These are phyloP conservation scores for Branchipolynoe longqiensis DNA, from an alignment of 2,888 invertebrate species.

Conservation along the genomic window DNA sequence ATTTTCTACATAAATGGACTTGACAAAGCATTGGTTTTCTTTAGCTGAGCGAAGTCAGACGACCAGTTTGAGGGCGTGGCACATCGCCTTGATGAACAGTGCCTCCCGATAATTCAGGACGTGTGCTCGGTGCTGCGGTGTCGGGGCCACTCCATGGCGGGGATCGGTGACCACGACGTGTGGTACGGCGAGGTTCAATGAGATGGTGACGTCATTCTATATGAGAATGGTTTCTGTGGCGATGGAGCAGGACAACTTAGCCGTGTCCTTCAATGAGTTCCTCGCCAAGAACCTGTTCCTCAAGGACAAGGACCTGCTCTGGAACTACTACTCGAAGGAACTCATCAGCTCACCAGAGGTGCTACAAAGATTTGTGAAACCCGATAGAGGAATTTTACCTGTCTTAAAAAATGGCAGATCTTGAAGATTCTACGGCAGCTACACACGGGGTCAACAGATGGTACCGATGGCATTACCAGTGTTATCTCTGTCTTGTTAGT, in stretches of 20 bases:
- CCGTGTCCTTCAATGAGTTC: slow-evolving; percentile 76
- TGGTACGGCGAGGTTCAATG: slow-evolving; percentile 80
- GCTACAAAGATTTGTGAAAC: slow-evolving; percentile 48
- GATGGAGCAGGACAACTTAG: slow-evolving; percentile 64
- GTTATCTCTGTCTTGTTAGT: too few species aligned
- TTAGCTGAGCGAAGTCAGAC: too few species aligned
- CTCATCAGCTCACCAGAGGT: slow-evolving; percentile 56
- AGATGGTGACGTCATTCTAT: slow-evolving; percentile 80
- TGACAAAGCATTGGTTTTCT: too few species aligned
- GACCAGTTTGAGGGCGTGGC: slow-evolving; percentile 77
- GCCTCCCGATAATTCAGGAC: slow-evolving; percentile 76
- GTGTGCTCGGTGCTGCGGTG: slow-evolving; percentile 78
- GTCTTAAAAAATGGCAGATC: too few species aligned
- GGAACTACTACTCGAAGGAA: slow-evolving; percentile 64
- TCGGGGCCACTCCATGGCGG: slow-evolving; percentile 73
- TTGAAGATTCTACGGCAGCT: too few species aligned
- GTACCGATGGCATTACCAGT: too few species aligned
- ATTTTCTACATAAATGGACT: too few species aligned
- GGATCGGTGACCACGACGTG: slow-evolving; percentile 79
- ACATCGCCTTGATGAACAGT: slow-evolving; percentile 72
- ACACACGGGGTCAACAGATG: too few species aligned
- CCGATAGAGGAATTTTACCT: slow-evolving; percentile 18
- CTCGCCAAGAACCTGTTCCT: slow-evolving; percentile 63
- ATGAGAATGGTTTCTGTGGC: slow-evolving; percentile 76
- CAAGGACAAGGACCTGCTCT: slow-evolving; percentile 60